Evolutionary conservation across 2,113 vertebrate species (phyloP), one percentile per base, ranked within the genome.

Genomic region (Pteropus alecto): DNA sequence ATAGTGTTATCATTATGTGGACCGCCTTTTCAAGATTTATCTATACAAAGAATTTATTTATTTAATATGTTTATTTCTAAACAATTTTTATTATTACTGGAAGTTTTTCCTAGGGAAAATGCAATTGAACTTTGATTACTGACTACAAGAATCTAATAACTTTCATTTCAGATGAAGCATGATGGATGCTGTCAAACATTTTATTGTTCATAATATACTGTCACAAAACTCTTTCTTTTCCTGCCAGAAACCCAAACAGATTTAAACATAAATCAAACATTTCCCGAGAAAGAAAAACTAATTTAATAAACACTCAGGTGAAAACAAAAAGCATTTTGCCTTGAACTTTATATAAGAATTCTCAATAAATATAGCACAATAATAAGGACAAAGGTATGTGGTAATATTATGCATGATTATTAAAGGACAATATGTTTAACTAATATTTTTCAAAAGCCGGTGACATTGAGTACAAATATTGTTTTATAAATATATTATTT

Each of bases 201-300:
- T 15, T 15, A 84, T 65, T 95, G 85, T 46, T 60, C 60, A 97
- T 21, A 61, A 12, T 65, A 86, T 5, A 92, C 10, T 85, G 91
- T 91, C 68, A 95, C 46, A 63, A 96, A 97, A 91, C 95, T 93
- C 19, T 65, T 46, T 46, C 30, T 96, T 90, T 96, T 67, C 48
- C 30, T 90, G 35, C 7, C 15, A 95, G 43, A n/a, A 94, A 58
- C 15, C 43, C 85, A 88, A 54, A 93, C 93, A 61, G 46, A 71
- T 63, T 79, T 94, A 93, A 96, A 65, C 90, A 95, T 79, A 95
- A 97, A 98, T 97, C 54, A 97, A 95, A 38, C 14, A 95, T 83
- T 82, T 97, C 46, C n/a, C 90, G 58, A 96, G 61, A 95, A 88
- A 21, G 84, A 95, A 84, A 95, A 61, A 0, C 3, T 71, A 16